Percentiles rank a stretch among this genome's conserved stretches.
Conservation (phyloP, 2,113 vertebrate species). For the Oncorhynchus mykiss region DNA sequence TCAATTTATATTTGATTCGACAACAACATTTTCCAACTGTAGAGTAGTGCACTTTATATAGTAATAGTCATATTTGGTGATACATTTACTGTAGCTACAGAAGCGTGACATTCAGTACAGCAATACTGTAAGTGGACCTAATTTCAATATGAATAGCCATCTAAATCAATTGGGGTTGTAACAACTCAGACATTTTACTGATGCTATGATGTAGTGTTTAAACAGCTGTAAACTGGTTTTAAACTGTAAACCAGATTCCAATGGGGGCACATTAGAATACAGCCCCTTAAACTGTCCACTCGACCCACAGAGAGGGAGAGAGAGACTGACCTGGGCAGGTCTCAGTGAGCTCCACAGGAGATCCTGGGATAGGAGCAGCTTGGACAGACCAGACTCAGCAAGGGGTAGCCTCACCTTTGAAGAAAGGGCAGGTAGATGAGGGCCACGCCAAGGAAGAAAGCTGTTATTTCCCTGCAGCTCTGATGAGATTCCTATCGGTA, state of each 20-base stretch:
- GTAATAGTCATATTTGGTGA: neutral
- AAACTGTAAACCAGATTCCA: neutral
- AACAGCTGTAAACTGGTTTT: neutral
- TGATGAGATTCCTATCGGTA: neutral
- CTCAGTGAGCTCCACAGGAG: neutral
- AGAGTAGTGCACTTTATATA: neutral
- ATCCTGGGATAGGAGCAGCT: conserved; percentile 5
- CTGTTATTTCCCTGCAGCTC: neutral
- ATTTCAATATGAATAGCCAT: neutral
- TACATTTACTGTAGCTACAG: neutral
- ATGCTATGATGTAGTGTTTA: neutral
- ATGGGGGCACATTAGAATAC: neutral
- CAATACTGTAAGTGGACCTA: neutral
- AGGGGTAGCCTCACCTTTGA: conserved; percentile 10
- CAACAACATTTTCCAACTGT: neutral
- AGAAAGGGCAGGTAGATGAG: conserved; percentile 14
- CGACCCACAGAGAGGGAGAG: neutral
- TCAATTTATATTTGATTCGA: neutral
- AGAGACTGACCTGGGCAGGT: conserved; percentile 2
- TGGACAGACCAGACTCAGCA: conserved; percentile 17
- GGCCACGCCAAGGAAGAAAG: conserved; percentile 36
- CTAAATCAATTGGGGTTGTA: neutral
- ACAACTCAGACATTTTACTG: neutral
- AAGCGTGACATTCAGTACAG: neutral
- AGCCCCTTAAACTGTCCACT: neutral